Evolutionary conservation across 1,140 invertebrate species (phyloP), one percentile per base, ranked within the genome.

Genomic region (Oryctes rhinoceros): DNA sequence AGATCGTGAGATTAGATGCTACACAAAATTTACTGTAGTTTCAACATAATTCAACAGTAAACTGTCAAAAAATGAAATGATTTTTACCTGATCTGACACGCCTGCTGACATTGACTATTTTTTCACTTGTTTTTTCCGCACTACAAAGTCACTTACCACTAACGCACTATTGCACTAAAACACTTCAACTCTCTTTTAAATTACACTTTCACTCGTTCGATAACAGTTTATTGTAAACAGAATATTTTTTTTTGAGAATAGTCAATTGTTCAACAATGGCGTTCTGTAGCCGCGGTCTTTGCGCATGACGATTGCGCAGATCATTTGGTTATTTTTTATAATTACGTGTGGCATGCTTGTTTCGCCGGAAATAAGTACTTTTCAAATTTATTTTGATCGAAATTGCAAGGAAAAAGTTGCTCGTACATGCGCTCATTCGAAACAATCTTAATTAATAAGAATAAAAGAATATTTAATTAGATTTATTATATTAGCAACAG

Each of bases 61-160:
- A 83, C 81, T 84, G 84, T 86, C 84, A 85, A 85, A 84, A 71
- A 81, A 67, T 47, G 65, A 83, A 83, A 81, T 86, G 83, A 83
- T 83, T 85, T 30, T 89, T 91, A 92, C 91, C 91, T 92, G 91
- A 89, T 92, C 91, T 91, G 91, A 91, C 90, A 92, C 90, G 91
- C 91, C 91, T 91, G 91, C 90, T 91, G 91, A 92, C 91, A 92
- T 92, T 91, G 90, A 91, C 90, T 88, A 90, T 84, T 84, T 85
- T 86, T 84, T 82, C 80, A 80, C 83, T 84, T 82, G 81, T 85
- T 85, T 86, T 82, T 76, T 44, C 79, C 79, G 67, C 81, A 81
- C 81, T 82, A 76, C 82, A 82, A 82, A 82, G 62, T 84, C 80
- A 82, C 65, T 78, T 75, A 49, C 48, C 74, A 59, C 74, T 49